Evolutionary conservation across 2,888 invertebrate species (phyloP), one percentile per base, ranked within the genome.

Genomic region (Drosophila tanythrix): DNA sequence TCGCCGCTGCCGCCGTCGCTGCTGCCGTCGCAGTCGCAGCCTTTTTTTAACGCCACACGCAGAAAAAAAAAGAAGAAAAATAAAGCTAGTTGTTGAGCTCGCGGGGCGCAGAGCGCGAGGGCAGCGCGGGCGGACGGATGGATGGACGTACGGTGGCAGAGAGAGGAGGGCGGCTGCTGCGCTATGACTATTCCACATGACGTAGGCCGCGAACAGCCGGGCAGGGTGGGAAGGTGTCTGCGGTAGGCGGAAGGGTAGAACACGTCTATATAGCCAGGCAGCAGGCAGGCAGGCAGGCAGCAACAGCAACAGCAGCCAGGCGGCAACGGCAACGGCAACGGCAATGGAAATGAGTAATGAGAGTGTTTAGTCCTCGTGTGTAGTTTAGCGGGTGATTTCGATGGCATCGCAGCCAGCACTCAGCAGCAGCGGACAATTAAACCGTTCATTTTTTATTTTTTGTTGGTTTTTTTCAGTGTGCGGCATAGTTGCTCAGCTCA

Each of bases 271-370:
- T 25, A 15, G 46, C 21, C 51, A 51, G 51, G 18, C 27, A 29
- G 50, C 25, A 46, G 21, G 15, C 25, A 27, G 11, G 50, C 25
- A 46, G 21, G 15, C 25, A 27, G 11, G 18, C 53, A 13, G 18
- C 15, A 36, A 3, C 35, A 35, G 66, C 13, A 25, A n/a, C 15
- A 15, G 25, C 35, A 50, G 60, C 38, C 13, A 35, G 35, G n/a
- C 29, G 29, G 46, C 15, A 40, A 10, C 21, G 36, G 61, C 15
- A 25, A n/a, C 18, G 8, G 38, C 35, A 50, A 33, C 40, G 48
- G 65, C 65, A 55, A 38, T 53, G 70, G 80, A 80, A 83, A 85
- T 86, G 87, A 87, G 89, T 89, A 87, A 87, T 87, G 87, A 87
- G 89, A 80, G 88, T 80, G 82, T 87, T 86, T 89, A 87, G 85